Conservation (phyloP, 1,140 invertebrate genomes). For the Trichogramma pretiosum region DNA sequence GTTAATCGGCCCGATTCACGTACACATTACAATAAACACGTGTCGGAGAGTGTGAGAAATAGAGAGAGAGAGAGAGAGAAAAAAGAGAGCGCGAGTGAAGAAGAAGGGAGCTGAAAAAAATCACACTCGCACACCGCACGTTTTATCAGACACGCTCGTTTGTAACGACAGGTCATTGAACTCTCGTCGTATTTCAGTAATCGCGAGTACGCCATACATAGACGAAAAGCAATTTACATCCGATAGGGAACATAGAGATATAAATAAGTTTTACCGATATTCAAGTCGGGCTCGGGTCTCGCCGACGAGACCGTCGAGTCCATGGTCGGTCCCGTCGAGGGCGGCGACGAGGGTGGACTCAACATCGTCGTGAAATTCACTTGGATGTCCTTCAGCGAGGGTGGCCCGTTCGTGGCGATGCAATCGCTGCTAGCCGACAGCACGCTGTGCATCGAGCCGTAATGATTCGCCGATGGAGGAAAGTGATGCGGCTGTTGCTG, state of each 20-base stretch:
- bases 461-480: too few species aligned
- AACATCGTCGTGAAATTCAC: background rate
- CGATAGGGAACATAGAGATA: too few species aligned
- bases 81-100: background rate
- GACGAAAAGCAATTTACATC: too few species aligned
- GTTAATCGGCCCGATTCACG: too few species aligned
- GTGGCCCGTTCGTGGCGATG: slow-evolving; percentile 35
- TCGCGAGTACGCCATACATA: too few species aligned
- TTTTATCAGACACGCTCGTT: background rate
- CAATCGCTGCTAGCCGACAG: slow-evolving; percentile 28
- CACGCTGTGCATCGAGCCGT: too few species aligned
- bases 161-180: too few species aligned
- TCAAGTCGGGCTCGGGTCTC: slow-evolving; percentile 47
- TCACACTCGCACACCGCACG: background rate
- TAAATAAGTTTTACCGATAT: slow-evolving; percentile 50
- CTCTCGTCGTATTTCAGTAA: too few species aligned
- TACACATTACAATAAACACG: too few species aligned
- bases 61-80: background rate
- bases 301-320: slow-evolving; percentile 51
- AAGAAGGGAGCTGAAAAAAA: background rate
- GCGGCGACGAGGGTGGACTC: background rate
- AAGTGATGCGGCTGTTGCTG: slow-evolving; percentile 1
- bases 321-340: slow-evolving; percentile 45
- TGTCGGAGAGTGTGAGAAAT: slow-evolving; percentile 6
- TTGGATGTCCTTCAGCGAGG: slow-evolving; percentile 1